Evolutionary conservation across 2,888 invertebrate genomes (phyloP).

Genomic region (Gastracanthus pulcherrimus): DNA sequence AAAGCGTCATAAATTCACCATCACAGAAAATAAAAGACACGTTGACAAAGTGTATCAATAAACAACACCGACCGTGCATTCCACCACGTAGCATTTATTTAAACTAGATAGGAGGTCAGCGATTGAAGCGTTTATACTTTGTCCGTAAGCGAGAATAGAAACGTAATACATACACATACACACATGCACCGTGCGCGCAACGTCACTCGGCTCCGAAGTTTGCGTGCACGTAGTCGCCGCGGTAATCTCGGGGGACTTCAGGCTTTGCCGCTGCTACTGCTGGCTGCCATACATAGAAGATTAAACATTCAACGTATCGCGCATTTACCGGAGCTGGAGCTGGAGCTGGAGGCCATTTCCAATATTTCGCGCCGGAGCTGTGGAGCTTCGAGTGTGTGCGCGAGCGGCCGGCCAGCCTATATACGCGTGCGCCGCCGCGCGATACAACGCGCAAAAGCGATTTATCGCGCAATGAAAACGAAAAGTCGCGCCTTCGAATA

Average conservation of each 20-base stretch:
- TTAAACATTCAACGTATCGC: slow-evolving; percentile 66
- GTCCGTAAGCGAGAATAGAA: slow-evolving; percentile 15
- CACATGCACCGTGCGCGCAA: not conserved
- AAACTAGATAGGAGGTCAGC: slow-evolving; percentile 14
- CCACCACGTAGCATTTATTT: slow-evolving; percentile 5
- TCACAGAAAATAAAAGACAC: not conserved
- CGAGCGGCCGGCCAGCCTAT: no score
- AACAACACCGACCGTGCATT: not conserved
- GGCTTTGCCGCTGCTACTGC: slow-evolving; percentile 50
- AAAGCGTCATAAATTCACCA: not conserved
- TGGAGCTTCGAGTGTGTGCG: slow-evolving; percentile 37
- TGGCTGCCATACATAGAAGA: slow-evolving; percentile 62
- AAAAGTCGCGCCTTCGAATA: slow-evolving; percentile 48
- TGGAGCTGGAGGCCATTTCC: slow-evolving; percentile 64
- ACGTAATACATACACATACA: not conserved
- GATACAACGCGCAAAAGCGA: slow-evolving; percentile 44
- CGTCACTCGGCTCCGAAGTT: not conserved
- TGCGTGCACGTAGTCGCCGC: slow-evolving; percentile 8
- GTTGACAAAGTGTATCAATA: slow-evolving; percentile 6
- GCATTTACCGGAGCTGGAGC: slow-evolving; percentile 65
- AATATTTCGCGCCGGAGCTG: slow-evolving; percentile 64
- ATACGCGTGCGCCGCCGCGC: not conserved
- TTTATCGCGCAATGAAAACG: slow-evolving; percentile 54
- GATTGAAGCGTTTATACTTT: slow-evolving; percentile 27
- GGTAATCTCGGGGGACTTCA: slow-evolving; percentile 63